phyloP scores from a whole-genome alignment of 2,888 invertebrate species.

The Lithophane socia region DNA sequence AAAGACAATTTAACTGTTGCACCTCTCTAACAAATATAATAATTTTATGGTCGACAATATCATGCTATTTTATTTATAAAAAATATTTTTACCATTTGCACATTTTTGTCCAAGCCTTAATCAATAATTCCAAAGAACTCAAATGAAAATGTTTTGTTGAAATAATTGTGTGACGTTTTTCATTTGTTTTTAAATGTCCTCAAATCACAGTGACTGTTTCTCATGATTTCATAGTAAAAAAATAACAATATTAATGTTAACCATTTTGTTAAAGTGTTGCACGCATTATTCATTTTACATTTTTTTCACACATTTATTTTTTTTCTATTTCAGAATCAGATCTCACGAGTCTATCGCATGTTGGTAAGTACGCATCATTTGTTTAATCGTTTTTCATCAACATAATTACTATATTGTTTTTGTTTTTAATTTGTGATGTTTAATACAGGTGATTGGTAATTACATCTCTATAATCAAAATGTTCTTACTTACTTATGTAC shows the following conservation, averaged over 20 bases:
- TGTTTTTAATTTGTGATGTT: constrained; percentile 15
- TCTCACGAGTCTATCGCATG: constrained; percentile 91
- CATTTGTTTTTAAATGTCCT: constrained; percentile 10
- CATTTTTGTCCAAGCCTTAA: too few species aligned
- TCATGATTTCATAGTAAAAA: constrained; percentile 29
- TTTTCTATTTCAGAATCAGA: constrained; percentile 91
- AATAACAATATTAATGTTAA: constrained; percentile 64
- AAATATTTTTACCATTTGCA: too few species aligned
- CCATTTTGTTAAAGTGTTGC: constrained; percentile 57
- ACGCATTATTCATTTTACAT: constrained; percentile 66
- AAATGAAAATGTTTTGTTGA: background rate
- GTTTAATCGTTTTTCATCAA: constrained; percentile 37
- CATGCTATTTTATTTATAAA: background rate
- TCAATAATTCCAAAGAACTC: background rate
- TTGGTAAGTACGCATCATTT: constrained; percentile 88
- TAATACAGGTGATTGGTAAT: constrained; percentile 37
- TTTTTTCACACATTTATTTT: constrained; percentile 79
- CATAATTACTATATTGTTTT: constrained; percentile 1
- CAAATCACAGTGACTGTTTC: constrained; percentile 6
- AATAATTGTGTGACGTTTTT: constrained; percentile 3
- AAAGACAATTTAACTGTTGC: background rate
- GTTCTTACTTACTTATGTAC: background rate
- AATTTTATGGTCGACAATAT: background rate
- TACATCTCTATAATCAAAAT: background rate
- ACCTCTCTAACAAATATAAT: background rate